Evolutionary conservation across 2,113 vertebrate species (phyloP), one percentile per base, ranked within the genome.

Genomic region (Alethe diademata): DNA sequence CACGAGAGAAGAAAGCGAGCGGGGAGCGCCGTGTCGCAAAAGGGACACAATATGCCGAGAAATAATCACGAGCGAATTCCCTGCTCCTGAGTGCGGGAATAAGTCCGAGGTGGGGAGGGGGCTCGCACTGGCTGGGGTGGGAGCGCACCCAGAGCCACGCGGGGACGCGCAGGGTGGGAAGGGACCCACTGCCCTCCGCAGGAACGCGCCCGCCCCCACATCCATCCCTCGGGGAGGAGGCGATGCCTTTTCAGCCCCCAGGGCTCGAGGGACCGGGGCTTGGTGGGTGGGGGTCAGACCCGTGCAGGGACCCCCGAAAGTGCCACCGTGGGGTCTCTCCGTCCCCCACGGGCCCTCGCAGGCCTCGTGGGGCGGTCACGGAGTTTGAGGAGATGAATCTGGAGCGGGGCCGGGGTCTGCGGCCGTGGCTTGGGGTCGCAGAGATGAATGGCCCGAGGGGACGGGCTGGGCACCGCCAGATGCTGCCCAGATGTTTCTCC

Each of bases 401-500:
- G 51, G 51, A 42, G 40, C 19, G 8, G 22, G 25, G 7, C 5
- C 12, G 29, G 64, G 13, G 1, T 22, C 24, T 45, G 80, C 23
- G 25, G 23, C 36, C 24, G 17, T 58, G 57, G 12, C 53, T 31
- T 20, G 16, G 58, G 51, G 35, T 36, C 19, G 25, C 26, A 7
- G 75, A 23, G 80, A 76, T 24, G 50, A 60, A 53, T 3, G 62
- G 45, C 92, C 90, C 65, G 47, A 67, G 78, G 85, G 88, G 71
- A 3, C 36, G 60, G 57, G 51, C 14, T 19, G 92, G 95, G 60
- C 80, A 35, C 33, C 8, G 25, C 78, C 94, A 92, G 86, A 79
- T 96, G 95, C 62, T 69, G 86, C 94, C 90, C 94, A 95, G 92
- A 91, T 94, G 94, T 92, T 91, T 25, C n/a, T 87, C 78, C 56